Evolutionary conservation across 2,113 vertebrate species (phyloP).

Genomic region (Gallinago media): DNA sequence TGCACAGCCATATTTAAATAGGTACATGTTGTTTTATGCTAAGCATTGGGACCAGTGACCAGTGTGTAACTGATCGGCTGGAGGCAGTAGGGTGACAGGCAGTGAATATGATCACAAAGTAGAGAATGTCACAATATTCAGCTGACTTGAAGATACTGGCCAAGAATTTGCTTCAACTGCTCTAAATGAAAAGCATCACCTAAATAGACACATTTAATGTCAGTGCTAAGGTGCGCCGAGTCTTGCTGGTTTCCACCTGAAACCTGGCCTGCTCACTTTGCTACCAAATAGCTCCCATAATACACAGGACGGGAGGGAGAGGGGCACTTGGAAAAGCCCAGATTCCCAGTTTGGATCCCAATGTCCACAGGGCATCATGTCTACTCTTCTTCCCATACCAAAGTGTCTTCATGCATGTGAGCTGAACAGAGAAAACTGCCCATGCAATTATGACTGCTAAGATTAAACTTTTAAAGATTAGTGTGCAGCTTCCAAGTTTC

Average conservation of each 20-base stretch:
- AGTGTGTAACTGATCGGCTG: neutral
- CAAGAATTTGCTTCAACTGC: neutral
- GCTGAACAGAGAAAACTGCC: neutral
- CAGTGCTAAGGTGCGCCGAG: neutral
- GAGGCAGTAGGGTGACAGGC: neutral
- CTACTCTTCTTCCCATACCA: neutral
- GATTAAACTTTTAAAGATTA: neutral
- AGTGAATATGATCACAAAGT: neutral
- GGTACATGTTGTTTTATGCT: neutral
- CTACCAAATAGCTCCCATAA: neutral
- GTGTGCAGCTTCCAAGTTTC: neutral
- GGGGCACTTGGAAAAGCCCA: neutral
- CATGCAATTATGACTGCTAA: fast-evolving
- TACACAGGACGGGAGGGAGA: fast-evolving
- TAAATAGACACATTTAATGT: neutral
- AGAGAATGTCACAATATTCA: neutral
- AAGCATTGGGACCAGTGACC: neutral
- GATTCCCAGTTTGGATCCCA: neutral
- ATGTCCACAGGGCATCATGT: too few relatives aligned
- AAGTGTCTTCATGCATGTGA: fast-evolving
- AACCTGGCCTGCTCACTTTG: neutral
- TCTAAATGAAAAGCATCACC: neutral
- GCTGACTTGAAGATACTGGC: neutral
- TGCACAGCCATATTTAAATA: neutral
- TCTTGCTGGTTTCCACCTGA: neutral